Base-by-base conservation (phyloP, 2,797 vertebrate genomes). In the Gastrophryne carolinensis region DNA sequence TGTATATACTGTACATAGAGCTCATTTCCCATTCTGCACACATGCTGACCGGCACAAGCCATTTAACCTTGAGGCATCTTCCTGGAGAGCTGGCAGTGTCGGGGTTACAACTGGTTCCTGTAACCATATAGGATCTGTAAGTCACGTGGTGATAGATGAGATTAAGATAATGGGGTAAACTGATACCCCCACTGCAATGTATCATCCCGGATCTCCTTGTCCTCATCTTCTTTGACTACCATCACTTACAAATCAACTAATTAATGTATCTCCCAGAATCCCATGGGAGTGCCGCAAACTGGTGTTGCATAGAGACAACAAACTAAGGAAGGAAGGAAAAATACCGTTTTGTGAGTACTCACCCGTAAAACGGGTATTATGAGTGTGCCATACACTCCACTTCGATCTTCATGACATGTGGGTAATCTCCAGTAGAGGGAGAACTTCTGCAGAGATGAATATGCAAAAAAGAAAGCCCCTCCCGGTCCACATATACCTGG, bases 241-340 rank as follows among this genome's bases (percentile, higher is more conserved):
- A 19, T 37, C 57, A 37, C 41, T n/a, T 68, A 35, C 47, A 29
- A 39, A 29, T 39, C 17, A 26, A 32, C 41, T 50, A 63, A 73
- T 63, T 52, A 63, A 53, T 73, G 58, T n/a, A 62, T 35, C 17
- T 73, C 47, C 47, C 47, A 63, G 47, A 37, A 49, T 73, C 58
- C 58, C 58, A 8, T n/a, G 47, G 70, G 69, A 35, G 1, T 26
- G 5, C 26, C 27, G 56, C 41, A 34, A 49, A 50, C 29, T n/a
- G 68, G 32, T 52, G 58, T 60, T 63, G 57, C 70, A 10, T 53
- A 23, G 70, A 52, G 29, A 63, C 68, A 35, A 37, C 11, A 60
- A 53, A 17, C 12, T 19, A 34, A 11, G 41, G 13, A 19, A 57
- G 54, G 39, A 41, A 8, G 11, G 34, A 26, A 8, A 41, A n/a